Evolutionary conservation across 1,140 invertebrate genomes (phyloP), one percentile per base, ranked within the genome.

Genomic region (Thereuonema tuberculata): DNA sequence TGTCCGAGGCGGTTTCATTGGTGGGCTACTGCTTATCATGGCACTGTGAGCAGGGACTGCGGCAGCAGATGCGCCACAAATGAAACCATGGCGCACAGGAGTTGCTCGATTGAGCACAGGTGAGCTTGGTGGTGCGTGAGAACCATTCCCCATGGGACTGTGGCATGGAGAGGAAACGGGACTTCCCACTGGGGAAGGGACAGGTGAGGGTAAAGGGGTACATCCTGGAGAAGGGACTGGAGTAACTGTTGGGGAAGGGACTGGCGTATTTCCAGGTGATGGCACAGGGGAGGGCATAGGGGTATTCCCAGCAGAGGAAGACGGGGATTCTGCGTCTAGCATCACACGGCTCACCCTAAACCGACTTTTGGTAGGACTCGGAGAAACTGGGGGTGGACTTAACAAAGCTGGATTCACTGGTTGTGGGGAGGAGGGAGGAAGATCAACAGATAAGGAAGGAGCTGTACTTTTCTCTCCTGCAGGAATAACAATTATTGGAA

Each of bases 361-460:
- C 3, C 59, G 48, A 27, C 59, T 60, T 28, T 46, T 56, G 2
- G 59, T 9, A 9, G 59, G 59, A 55, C 59, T 60, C 9, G 59
- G 59, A 20, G 5, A 26, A 47, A 14, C 31, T 2, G 59, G 2
- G 15, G 52, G 24, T 9, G 59, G 59, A 47, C 59, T 60, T 9
- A 46, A 49, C 23, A 46, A 26, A 29, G 49, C 12, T 20, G 59
- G 59, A 37, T 28, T 43, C 3, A 48, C 24, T 12, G 31, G 50
- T 58, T 29, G 29, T 12, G n/a, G 26, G 15, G 54, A 29, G 15
- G 54, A 29, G 9, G 15, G 54, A 9, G 25, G 21, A n/a, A 56
- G 54, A 9, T 9, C 25, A 12, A 29, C 12, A 25, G 54, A 56
- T 37, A n/a, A 5, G 46, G 54, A 25, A 9, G 24, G 50, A 21